Percentiles rank a stretch among this genome's conserved stretches.
phyloP scores from a whole-genome alignment of 2,888 invertebrate genomes.

The Idaea aversata region DNA sequence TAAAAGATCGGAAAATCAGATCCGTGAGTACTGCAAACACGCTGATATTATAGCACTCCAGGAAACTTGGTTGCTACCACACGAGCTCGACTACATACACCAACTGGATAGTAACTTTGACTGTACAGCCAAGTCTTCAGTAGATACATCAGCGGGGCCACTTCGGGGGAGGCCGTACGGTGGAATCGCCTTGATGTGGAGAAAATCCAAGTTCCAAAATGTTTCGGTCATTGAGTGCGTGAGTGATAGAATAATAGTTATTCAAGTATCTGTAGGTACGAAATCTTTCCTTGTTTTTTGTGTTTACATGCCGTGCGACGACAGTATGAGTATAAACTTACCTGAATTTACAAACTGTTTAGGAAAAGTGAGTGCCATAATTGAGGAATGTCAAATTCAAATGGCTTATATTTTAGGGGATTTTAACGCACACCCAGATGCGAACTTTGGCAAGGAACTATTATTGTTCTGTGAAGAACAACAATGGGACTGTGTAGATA shows the following conservation, averaged over 20 bases:
- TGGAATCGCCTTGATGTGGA: constrained; percentile 28
- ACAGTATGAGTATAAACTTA: constrained; percentile 18
- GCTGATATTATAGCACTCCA: not conserved
- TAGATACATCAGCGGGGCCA: constrained; percentile 27
- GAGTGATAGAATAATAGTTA: constrained; percentile 18
- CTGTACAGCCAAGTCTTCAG: constrained; percentile 24
- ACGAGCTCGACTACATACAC: not conserved
- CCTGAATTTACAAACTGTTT: constrained; percentile 25
- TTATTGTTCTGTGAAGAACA: not conserved
- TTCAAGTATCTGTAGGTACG: constrained; percentile 13
- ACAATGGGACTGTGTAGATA: not conserved
- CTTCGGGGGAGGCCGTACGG: constrained; percentile 21
- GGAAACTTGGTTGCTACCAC: not conserved
- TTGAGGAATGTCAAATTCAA: constrained; percentile 17
- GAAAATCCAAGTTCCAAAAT: constrained; percentile 19
- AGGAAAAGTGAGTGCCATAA: constrained; percentile 20
- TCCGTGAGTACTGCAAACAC: constrained; percentile 1
- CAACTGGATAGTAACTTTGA: not conserved
- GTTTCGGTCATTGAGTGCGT: constrained; percentile 25
- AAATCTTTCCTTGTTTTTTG: constrained; percentile 21
- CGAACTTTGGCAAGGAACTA: not conserved
- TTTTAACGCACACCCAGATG: constrained; percentile 23
- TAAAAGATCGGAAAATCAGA: constrained; percentile 10
- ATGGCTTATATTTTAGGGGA: constrained; percentile 26
- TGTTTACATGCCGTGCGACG: constrained; percentile 32